Evolutionary conservation across 1,140 invertebrate genomes (phyloP).

Genomic region (Drosophila gunungcola): DNA sequence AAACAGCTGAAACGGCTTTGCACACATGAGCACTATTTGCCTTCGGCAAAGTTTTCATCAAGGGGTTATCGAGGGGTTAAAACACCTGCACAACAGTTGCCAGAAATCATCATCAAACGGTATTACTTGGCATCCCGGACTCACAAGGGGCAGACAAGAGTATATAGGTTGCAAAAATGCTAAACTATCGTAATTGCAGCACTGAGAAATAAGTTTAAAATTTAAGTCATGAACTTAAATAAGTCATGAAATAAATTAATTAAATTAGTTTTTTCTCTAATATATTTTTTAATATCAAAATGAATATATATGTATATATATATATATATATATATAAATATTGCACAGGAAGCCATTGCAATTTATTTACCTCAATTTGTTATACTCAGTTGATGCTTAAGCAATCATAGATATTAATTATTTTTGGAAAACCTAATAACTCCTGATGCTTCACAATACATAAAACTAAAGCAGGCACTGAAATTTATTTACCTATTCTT

Average conservation of each 20-base stretch:
- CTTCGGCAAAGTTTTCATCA: slow-evolving; percentile 53
- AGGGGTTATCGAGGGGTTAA: slow-evolving; percentile 39
- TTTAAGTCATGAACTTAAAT: too few relatives aligned
- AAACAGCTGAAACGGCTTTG: slow-evolving; percentile 56
- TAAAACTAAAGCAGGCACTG: too few relatives aligned
- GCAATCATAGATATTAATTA: neutral
- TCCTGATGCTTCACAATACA: too few relatives aligned
- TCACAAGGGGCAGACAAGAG: neutral
- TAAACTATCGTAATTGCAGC: slow-evolving; percentile 28
- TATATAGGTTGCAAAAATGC: slow-evolving; percentile 7
- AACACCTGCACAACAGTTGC: slow-evolving; percentile 43
- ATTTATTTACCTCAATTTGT: neutral
- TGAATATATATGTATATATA: neutral
- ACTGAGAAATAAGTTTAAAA: too few relatives aligned
- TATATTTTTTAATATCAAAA: neutral
- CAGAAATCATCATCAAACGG: slow-evolving; percentile 42
- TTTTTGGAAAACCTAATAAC: neutral
- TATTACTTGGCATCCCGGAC: slow-evolving; percentile 6
- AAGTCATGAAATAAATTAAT: too few relatives aligned
- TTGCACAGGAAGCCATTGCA: neutral
- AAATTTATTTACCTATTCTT: too few relatives aligned
- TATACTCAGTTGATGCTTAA: neutral
- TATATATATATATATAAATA: too few relatives aligned
- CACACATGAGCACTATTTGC: slow-evolving; percentile 49
- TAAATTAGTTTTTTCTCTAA: too few relatives aligned